Conservation (phyloP, 2,113 vertebrate genomes). For the Odobenus rosmarus region DNA sequence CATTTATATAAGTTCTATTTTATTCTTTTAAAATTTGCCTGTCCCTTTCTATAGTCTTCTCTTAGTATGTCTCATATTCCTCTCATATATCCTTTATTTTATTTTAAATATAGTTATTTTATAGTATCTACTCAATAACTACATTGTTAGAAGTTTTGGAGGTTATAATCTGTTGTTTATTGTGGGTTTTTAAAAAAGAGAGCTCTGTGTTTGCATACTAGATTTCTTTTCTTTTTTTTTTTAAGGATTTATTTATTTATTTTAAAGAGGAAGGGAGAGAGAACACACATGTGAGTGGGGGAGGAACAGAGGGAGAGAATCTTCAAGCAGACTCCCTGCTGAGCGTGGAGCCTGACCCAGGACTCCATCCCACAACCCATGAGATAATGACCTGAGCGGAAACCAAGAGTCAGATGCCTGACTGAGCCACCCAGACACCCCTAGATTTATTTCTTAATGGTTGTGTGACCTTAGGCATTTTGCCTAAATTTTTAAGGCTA, state of each 20-base stretch:
- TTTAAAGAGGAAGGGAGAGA: neutral
- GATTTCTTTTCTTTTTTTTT: neutral
- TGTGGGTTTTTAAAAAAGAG: neutral
- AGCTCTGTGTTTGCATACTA: neutral
- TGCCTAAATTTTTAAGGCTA: neutral
- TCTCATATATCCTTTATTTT: neutral
- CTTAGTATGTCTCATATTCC: neutral
- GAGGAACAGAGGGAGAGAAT: neutral
- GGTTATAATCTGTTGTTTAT: neutral
- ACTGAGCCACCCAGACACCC: neutral
- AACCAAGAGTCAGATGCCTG: neutral
- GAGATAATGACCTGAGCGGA: neutral
- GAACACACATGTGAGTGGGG: neutral
- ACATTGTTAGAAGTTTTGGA: neutral
- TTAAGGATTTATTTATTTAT: neutral
- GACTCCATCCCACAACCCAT: neutral
- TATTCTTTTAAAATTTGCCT: neutral
- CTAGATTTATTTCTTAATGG: neutral
- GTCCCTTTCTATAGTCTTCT: neutral
- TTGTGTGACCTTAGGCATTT: neutral
- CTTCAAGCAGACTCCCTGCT: neutral
- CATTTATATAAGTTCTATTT: neutral
- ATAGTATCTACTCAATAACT: neutral
- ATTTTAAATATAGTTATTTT: slow-evolving; percentile 29
- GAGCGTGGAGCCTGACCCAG: neutral